phyloP scores from a whole-genome alignment of 1,140 invertebrate species.

The Sarcophaga peregrina region DNA sequence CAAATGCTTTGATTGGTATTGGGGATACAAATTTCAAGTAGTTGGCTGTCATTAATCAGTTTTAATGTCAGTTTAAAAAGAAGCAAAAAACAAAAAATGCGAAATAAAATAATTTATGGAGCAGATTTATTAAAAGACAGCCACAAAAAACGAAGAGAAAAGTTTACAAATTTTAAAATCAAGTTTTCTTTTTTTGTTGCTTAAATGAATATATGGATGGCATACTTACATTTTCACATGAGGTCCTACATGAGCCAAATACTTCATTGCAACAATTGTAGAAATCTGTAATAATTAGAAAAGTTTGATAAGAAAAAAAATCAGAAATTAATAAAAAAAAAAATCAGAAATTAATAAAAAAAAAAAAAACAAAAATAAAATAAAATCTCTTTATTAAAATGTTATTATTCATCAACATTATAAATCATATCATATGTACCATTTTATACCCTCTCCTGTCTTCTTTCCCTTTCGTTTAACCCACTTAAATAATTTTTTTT shows the following conservation, averaged over 20 bases:
- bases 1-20: neutral
- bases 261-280: slow-evolving; percentile 64
- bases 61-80: slow-evolving; percentile 38
- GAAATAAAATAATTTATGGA: neutral
- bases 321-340: neutral
- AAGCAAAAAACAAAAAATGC: neutral
- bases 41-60: slow-evolving; percentile 39
- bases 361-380: too few species aligned
- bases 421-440: neutral
- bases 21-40: slow-evolving; percentile 22
- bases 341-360: slow-evolving; percentile 9
- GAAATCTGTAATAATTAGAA: slow-evolving; percentile 59
- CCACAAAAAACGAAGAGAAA: neutral
- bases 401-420: slow-evolving; percentile 19
- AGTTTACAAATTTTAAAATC: neutral
- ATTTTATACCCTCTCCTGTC: too few species aligned
- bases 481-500: too few species aligned
- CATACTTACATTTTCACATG: slow-evolving; percentile 64
- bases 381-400: slow-evolving; percentile 26
- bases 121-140: neutral
- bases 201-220: neutral
- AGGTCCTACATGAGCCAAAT: slow-evolving; percentile 64
- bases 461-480: too few species aligned
- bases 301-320: slow-evolving; percentile 1
- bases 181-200: neutral